A percentile compares a stretch with the other conserved stretches of the same genome.
Conservation (phyloP, 2,888 invertebrate genomes). For the Ptycholaimellus sp. region DNA sequence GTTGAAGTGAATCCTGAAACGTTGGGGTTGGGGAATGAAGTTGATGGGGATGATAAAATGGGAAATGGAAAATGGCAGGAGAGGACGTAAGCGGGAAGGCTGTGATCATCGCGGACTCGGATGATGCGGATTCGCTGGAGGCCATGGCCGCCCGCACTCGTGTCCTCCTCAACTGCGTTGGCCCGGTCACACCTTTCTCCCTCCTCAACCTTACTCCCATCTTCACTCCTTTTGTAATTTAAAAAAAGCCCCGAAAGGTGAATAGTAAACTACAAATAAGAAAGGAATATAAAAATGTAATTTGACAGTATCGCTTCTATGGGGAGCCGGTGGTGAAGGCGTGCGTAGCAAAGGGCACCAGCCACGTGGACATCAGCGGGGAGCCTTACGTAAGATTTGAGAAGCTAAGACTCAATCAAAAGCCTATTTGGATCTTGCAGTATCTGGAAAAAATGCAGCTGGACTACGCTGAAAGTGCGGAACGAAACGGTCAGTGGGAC, state of each 20-base stretch:
- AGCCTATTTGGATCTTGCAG: conserved; percentile 21
- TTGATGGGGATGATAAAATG: neutral
- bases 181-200: no score
- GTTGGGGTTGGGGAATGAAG: no score
- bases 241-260: no score
- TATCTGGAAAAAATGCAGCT: conserved; percentile 59
- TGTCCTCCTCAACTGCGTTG: conserved; percentile 63
- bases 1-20: no score
- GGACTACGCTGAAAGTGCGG: conserved; percentile 40
- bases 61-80: conserved; percentile 4
- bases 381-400: no score
- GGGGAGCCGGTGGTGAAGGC: conserved; percentile 66
- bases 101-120: conserved; percentile 50
- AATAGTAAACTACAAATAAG: no score
- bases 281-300: neutral
- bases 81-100: conserved; percentile 28
- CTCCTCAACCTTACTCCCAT: no score
- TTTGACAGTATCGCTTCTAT: conserved; percentile 37
- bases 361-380: conserved; percentile 70
- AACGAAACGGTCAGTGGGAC: conserved; percentile 34
- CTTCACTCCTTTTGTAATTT: no score
- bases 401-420: no score
- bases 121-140: conserved; percentile 43
- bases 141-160: conserved; percentile 51
- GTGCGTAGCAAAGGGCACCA: conserved; percentile 48